Percentiles rank a stretch among this genome's conserved stretches.
Conservation (phyloP, 1,140 invertebrate genomes). For the Thaumatotibia leucotreta region DNA sequence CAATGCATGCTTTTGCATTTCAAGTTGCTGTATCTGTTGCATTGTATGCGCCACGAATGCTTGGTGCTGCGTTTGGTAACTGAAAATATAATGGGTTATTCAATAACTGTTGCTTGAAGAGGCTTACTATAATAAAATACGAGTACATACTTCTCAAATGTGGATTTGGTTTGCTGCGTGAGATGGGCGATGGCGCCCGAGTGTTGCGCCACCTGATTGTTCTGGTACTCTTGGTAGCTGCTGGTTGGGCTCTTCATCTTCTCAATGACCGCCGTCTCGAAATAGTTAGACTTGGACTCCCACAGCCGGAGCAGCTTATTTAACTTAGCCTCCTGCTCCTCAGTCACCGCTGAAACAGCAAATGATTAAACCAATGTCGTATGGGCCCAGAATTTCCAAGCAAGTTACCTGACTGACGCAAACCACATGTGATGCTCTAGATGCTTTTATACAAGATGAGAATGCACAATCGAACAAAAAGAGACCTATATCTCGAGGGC, state of each 20-base stretch:
- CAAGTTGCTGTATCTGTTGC: conserved; percentile 90
- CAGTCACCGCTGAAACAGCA: conserved; percentile 82
- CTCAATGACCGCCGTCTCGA: conserved; percentile 89
- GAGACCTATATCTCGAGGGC: conserved; percentile 68
- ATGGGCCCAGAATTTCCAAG: conserved; percentile 46
- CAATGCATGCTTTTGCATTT: conserved; percentile 86
- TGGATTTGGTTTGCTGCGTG: conserved; percentile 84
- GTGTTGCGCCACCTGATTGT: conserved; percentile 87
- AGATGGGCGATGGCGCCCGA: conserved; percentile 85
- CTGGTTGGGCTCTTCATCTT: conserved; percentile 87
- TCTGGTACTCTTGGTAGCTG: conserved; percentile 91
- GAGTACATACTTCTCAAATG: conserved; percentile 82
- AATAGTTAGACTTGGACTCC: conserved; percentile 98
- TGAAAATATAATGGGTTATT: conserved; percentile 38
- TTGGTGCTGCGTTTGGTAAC: conserved; percentile 95
- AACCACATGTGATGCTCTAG: conserved; percentile 62
- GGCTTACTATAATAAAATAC: conserved; percentile 10
- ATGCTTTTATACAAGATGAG: conserved; percentile 59
- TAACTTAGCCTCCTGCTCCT: conserved; percentile 93
- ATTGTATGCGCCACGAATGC: conserved; percentile 94
- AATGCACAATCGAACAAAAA: conserved; percentile 61
- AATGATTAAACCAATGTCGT: conserved; percentile 59
- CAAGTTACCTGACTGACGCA: conserved; percentile 66
- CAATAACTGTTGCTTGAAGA: background rate
- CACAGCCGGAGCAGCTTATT: conserved; percentile 95